phyloP scores from a whole-genome alignment of 2,113 vertebrate species.

The Tetrax tetrax region DNA sequence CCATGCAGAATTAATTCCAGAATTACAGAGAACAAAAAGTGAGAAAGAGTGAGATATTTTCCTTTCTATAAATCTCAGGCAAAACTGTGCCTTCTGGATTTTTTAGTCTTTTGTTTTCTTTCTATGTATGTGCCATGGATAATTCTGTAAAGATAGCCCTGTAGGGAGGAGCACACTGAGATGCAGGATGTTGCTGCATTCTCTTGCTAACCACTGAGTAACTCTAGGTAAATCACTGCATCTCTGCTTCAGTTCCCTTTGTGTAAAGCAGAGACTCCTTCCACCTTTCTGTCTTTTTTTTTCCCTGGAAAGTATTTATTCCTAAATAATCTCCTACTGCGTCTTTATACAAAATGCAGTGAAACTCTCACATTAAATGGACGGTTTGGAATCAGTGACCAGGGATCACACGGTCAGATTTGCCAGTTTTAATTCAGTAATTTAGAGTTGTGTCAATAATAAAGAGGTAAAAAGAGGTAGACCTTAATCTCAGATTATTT shows the following conservation, averaged over 20 bases:
- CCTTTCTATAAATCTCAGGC: background rate
- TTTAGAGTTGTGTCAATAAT: background rate
- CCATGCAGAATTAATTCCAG: background rate
- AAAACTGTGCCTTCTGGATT: background rate
- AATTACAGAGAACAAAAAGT: background rate
- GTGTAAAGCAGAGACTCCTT: background rate
- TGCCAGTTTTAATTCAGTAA: background rate
- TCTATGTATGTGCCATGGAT: background rate
- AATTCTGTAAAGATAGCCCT: background rate
- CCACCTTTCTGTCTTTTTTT: background rate
- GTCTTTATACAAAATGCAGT: background rate
- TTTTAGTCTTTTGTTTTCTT: background rate
- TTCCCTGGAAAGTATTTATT: rapidly evolving
- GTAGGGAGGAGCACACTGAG: background rate
- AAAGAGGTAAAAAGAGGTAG: background rate
- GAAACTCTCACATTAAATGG: background rate
- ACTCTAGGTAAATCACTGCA: background rate
- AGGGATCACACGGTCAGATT: background rate
- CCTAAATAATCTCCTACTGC: background rate
- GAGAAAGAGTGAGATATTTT: background rate
- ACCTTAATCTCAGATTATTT: background rate
- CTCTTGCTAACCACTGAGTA: background rate
- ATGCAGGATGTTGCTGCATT: background rate
- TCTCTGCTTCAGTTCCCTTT: background rate
- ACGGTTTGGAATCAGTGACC: background rate